Evolutionary conservation across 2,888 invertebrate species (phyloP), one percentile per base, ranked within the genome.

Genomic region (Hypomecis punctinalis): DNA sequence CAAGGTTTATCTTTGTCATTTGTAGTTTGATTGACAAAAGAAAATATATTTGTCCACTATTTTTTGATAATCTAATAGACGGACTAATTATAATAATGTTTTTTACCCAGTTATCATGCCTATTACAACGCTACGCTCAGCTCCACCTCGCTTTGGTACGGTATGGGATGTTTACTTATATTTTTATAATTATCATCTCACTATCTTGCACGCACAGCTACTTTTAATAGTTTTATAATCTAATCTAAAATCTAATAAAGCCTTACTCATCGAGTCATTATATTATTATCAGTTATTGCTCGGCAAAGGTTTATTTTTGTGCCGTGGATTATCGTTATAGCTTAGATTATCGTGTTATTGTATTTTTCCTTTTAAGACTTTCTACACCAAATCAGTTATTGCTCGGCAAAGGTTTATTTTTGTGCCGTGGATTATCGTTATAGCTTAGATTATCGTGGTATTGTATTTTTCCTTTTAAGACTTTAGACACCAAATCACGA

Each of bases 351-450:
- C n/a, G 7, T 40, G 52, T 40, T n/a, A 11, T 52, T 10, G n/a
- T 33, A 6, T 52, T 52, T 52, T 52, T 39, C 9, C 23, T 23
- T 23, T 23, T 37, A 39, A 13, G 8, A 51, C n/a, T 13, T 51
- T 40, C 9, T 6, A 40, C 1, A 23, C 23, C n/a, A n/a, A n/a
- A 52, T 33, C 0, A 13, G 23, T 40, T 52, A 52, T 52, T 52
- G 52, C 52, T n/a, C 23, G n/a, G 52, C 10, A 52, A 52, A 40
- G 33, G n/a, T 33, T 52, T 39, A 51, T 51, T 13, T 51, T 39
- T 39, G 39, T 51, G 39, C 13, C 13, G n/a, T 8, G 9, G 13
- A 51, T 39, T 52, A 52, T 23, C 3, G n/a, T 9, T 6, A 42
- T 51, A 42, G 42, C 5, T 52, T 52, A 5, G 33, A 52, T 52